Evolutionary conservation across 2,888 invertebrate genomes (phyloP).

Genomic region (Caenorhabditis sulstoni): DNA sequence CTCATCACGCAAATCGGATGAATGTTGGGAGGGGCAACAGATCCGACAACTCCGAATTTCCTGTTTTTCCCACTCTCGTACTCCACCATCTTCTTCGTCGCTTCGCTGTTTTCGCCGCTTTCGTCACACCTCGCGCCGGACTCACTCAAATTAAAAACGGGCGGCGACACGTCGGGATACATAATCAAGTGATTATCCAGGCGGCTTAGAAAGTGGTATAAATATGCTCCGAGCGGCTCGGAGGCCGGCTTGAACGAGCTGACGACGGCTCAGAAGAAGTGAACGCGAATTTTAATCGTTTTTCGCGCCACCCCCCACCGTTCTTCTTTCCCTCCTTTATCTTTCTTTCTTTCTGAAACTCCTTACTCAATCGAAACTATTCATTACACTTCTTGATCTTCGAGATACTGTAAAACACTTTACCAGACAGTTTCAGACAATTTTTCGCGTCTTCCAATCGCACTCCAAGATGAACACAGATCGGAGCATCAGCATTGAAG

Average conservation of each 20-base stretch:
- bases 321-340: background rate
- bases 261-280: too few relatives aligned
- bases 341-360: too few relatives aligned
- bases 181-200: constrained; percentile 51
- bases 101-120: constrained; percentile 16
- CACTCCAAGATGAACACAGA: constrained; percentile 23
- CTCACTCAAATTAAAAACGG: constrained; percentile 31
- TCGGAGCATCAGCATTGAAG: constrained; percentile 40
- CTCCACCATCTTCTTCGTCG: background rate
- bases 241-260: background rate
- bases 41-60: constrained; percentile 7
- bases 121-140: constrained; percentile 36
- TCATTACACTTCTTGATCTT: background rate
- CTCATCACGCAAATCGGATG: background rate
- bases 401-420: too few relatives aligned
- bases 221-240: constrained; percentile 23
- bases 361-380: too few relatives aligned
- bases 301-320: too few relatives aligned
- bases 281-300: too few relatives aligned
- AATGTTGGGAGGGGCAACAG: background rate
- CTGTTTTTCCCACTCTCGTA: constrained; percentile 18
- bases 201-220: constrained; percentile 42
- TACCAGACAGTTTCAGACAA: background rate
- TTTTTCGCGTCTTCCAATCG: background rate
- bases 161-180: constrained; percentile 14